Conservation (phyloP, 2,113 vertebrate genomes). For the Pollachius pollachius region DNA sequence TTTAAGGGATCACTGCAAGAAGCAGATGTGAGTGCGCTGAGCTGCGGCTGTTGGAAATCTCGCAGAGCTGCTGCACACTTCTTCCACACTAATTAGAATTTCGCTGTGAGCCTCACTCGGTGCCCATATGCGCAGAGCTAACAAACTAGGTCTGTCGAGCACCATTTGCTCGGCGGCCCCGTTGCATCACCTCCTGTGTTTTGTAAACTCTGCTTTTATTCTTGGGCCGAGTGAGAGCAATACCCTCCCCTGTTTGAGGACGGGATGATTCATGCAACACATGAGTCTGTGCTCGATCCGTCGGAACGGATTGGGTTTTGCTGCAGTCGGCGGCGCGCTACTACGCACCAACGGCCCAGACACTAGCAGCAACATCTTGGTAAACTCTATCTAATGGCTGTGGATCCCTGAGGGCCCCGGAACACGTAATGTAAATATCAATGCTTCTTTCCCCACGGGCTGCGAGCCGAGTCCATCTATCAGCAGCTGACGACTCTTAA, state of each 20-base stretch:
- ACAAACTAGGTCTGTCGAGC: constrained; percentile 55
- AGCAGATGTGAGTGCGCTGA: constrained; percentile 70
- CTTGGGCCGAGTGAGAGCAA: constrained; percentile 8
- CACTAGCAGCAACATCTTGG: constrained; percentile 27
- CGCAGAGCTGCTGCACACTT: constrained; percentile 54
- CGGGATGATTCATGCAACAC: neutral
- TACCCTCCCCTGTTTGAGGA: neutral
- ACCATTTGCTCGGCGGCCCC: constrained; percentile 45
- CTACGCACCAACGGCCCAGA: constrained; percentile 3
- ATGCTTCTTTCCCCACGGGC: constrained; percentile 45
- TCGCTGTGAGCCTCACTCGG: constrained; percentile 71
- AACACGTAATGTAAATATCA: constrained; percentile 61
- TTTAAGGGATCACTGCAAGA: constrained; percentile 78
- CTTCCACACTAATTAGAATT: constrained; percentile 75
- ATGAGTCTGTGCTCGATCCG: too few relatives aligned
- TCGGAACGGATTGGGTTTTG: too few relatives aligned
- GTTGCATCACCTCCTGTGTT: constrained; percentile 35
- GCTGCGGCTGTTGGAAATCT: constrained; percentile 58
- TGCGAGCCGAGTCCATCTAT: constrained; percentile 36
- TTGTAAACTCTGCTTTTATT: constrained; percentile 20
- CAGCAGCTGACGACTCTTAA: constrained; percentile 48
- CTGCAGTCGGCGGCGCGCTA: too few relatives aligned
- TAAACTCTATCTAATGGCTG: neutral
- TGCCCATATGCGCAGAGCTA: constrained; percentile 66
- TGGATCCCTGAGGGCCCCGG: constrained; percentile 31